Base-by-base conservation (phyloP, 2,797 vertebrate genomes). In the Acridotheres tristis region DNA sequence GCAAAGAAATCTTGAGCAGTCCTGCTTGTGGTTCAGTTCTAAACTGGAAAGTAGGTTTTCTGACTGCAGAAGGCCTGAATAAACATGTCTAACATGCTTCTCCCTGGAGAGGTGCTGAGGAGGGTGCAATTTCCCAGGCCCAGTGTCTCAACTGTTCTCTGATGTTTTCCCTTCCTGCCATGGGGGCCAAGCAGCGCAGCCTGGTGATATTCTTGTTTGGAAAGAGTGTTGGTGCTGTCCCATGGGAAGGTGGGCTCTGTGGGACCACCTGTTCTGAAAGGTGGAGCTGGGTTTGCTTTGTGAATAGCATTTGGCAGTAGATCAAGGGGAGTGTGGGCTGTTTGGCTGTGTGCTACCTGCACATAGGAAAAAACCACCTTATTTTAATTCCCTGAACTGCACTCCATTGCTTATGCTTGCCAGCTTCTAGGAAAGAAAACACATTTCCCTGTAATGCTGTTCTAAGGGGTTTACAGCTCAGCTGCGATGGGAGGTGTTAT, bases 361-460 rank as follows among this genome's bases (percentile, higher is more conserved):
- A 10, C 0, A 0, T 12, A 57, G 47, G 5, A 67, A 81, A 81
- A 45, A 69, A 32, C 3, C 2, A 23, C 3, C 11, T 45, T 43
- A 5, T 83, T 88, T 85, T 91, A 74, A 72, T 84, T 93, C 88
- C 81, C 67, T 78, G 73, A 69, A 43, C 93, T 7, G 45, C 43
- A 43, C 79, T 85, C 68, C 13, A 11, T 40, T 93, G 84, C 78
- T 95, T 90, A 63, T 85, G 74, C 43, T 63, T 34, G 88, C 79
- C 22, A 76, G 84, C 72, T 95, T 43, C 18, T 83, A 92, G 89
- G 94, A 83, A 87, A 90, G 94, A 67, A 86, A 79, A 43, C 0
- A 1, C 13, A 1, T 88, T 86, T 94, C 57, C 91, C 78, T 86
- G 57, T 92, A 55, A 79, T 30, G 85, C 57, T 55, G 13, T 71